Evolutionary conservation across 2,113 vertebrate species (phyloP).

Genomic region (Jacana jacana): DNA sequence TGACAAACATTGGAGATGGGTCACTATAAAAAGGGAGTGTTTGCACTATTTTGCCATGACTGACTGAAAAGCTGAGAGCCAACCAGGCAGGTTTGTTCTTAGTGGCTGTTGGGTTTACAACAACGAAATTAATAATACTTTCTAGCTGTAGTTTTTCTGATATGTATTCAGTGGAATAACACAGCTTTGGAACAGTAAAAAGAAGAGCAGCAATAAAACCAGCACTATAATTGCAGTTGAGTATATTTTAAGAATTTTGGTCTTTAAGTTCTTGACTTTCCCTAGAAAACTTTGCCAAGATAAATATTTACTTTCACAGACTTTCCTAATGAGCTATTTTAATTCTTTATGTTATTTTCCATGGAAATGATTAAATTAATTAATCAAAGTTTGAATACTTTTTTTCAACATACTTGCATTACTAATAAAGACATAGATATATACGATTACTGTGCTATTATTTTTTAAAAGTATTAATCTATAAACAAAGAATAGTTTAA

Average conservation of each 20-base stretch:
- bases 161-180: background rate
- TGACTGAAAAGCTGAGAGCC: background rate
- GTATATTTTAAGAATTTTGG: background rate
- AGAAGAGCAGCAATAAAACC: background rate
- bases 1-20: background rate
- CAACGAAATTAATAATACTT: background rate
- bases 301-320: constrained; percentile 43
- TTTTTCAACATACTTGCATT: background rate
- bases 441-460: background rate
- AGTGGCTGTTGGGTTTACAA: background rate
- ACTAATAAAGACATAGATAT: background rate
- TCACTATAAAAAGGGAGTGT: background rate
- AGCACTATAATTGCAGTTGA: background rate
- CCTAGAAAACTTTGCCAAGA: background rate
- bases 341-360: constrained; percentile 12
- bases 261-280: background rate
- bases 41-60: background rate
- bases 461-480: background rate
- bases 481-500: background rate
- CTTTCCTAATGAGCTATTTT: constrained; percentile 17
- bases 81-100: background rate
- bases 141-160: background rate
- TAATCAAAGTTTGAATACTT: background rate
- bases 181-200: background rate
- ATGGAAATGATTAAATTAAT: background rate